phyloP scores from a whole-genome alignment of 2,113 vertebrate species.

The Heloderma charlesbogerti region DNA sequence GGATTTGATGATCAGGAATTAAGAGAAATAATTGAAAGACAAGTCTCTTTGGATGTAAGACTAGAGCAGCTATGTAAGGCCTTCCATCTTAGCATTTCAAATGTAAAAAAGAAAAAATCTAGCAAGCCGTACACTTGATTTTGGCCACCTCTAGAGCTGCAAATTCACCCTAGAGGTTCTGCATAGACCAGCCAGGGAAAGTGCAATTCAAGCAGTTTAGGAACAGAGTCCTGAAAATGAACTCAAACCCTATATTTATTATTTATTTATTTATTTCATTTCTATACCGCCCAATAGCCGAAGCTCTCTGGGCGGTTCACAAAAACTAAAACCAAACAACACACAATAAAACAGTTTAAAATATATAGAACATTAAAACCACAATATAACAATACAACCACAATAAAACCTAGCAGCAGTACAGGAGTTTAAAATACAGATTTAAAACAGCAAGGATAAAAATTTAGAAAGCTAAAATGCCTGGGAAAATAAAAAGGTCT shows the following conservation, averaged over 20 bases:
- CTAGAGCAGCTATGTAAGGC: neutral
- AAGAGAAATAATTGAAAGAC: neutral
- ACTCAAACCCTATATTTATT: neutral
- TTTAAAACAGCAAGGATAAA: too few species aligned
- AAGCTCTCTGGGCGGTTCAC: too few species aligned
- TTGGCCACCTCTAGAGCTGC: neutral
- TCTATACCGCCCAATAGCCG: too few species aligned
- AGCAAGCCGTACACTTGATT: neutral
- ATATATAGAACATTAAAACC: too few species aligned
- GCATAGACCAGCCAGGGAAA: neutral
- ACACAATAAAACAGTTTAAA: too few species aligned
- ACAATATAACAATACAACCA: too few species aligned
- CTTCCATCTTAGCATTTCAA: neutral
- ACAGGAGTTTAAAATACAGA: too few species aligned
- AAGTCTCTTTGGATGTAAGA: neutral
- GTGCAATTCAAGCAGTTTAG: constrained; percentile 8
- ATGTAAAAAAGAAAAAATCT: neutral
- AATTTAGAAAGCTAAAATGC: too few species aligned
- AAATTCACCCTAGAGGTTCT: constrained; percentile 2
- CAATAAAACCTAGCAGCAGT: too few species aligned
- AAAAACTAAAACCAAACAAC: too few species aligned
- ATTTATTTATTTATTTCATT: too few species aligned
- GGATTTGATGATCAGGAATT: neutral
- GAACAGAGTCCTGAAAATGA: neutral
- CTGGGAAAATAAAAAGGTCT: too few species aligned